Evolutionary conservation across 2,888 invertebrate species (phyloP), one percentile per base, ranked within the genome.

Genomic region (Philereme transversata): DNA sequence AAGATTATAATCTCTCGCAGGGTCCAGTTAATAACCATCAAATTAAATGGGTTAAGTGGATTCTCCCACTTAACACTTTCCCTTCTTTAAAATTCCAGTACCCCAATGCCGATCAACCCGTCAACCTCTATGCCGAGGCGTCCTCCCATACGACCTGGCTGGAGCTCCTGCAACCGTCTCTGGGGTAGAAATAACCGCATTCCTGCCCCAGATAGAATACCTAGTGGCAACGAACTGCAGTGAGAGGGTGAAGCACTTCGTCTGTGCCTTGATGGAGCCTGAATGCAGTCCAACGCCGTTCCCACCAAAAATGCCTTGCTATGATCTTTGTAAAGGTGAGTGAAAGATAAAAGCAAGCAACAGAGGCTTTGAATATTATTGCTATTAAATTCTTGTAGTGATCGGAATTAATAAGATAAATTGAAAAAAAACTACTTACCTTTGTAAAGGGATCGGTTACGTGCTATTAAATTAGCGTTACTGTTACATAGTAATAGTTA

Each of bases 61-160:
- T n/a, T n/a, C n/a, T n/a, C n/a, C n/a, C n/a, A n/a, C n/a, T n/a
- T n/a, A n/a, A n/a, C n/a, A n/a, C n/a, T n/a, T 22, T 22, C 22
- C 22, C 22, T 22, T 22, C 22, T 2, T 22, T 22, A 34, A 36
- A 1, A 41, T 84, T 85, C 34, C 83, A 93, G 93, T 86, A 44
- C 82, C 84, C 0, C 88, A 88, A 68, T 94, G 94, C 74, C 90
- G 87, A n/a, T 93, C 94, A 0, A 93, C 93, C 3, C 85, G 87
- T 5, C 76, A 93, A 51, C 75, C 84, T 6, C 74, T 94, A 53
- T 95, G 95, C 70, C 93, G 94, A n/a, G 95, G 94, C 3, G 92
- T 95, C 4, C 81, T 95, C n/a, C 95, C 94, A 0, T 95, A 95
- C 74, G 95, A 95, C 82, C 79, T 95, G 67, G 94, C 95, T 3